phyloP scores from a whole-genome alignment of 2,113 vertebrate species.

The Phasianus colchicus region DNA sequence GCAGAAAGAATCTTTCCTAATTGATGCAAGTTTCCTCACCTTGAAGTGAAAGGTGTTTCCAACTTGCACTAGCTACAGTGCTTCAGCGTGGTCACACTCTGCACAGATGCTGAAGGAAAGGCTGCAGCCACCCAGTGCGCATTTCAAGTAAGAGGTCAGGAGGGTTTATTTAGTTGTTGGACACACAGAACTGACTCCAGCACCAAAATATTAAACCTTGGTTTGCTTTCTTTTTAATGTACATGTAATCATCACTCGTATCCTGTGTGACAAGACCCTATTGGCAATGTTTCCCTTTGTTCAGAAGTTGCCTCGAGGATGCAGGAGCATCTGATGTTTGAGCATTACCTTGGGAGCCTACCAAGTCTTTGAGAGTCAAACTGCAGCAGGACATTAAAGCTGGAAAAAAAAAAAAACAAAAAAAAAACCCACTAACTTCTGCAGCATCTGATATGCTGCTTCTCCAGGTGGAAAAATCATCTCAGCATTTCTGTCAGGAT shows the following conservation, averaged over 20 bases:
- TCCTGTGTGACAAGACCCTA: neutral
- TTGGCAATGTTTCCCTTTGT: neutral
- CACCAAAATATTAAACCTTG: neutral
- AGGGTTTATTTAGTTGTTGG: neutral
- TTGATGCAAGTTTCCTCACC: neutral
- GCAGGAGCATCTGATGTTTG: neutral
- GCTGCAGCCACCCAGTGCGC: neutral
- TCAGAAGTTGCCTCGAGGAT: neutral
- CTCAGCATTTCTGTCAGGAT: neutral
- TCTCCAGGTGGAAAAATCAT: neutral
- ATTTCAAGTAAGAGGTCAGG: neutral
- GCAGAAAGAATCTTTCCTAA: neutral
- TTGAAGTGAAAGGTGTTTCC: neutral
- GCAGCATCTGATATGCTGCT: neutral
- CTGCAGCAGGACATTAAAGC: neutral
- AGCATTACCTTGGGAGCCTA: neutral
- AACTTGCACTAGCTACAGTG: rapidly evolving
- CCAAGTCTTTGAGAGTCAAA: neutral
- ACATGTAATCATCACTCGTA: neutral
- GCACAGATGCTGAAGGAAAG: rapidly evolving
- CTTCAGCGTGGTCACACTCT: rapidly evolving
- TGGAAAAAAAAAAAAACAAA: neutral
- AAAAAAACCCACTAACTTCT: rapidly evolving
- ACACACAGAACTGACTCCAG: neutral
- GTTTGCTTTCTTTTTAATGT: neutral